Base-by-base conservation (phyloP, 2,797 vertebrate species). In the Myiothlypis chrysogaster region DNA sequence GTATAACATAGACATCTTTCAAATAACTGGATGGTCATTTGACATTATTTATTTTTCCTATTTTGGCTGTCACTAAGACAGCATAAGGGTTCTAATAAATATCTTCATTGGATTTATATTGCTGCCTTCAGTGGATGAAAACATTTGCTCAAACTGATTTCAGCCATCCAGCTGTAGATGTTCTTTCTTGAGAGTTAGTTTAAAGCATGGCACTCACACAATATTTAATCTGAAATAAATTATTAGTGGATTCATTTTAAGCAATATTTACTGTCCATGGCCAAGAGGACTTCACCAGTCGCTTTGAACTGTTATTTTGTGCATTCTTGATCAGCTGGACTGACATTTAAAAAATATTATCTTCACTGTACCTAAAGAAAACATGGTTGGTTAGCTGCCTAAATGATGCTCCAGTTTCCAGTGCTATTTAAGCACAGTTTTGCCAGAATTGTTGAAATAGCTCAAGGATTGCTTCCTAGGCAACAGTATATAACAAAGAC, bases 131-230 rank as follows among this genome's bases (percentile, higher is more conserved):
- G 35, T 76, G 68, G 37, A 41, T 43, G 59, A 66, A 78, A 84
- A 75, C 17, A n/a, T 65, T 61, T 78, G 39, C 13, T 49, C 43
- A 65, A 65, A 66, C 35, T 81, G 20, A 21, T 69, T 72, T 80
- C 47, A 66, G 60, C 35, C 64, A 61, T 83, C 41, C 47, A 43
- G 2, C 27, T 73, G 39, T 55, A 41, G 24, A 61, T 69, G 8
- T 28, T 56, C 17, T 49, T 89, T 47, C 50, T 28, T 80, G 52
- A 52, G n/a, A 68, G 55, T 68, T 79, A 15, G 14, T 34, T 79
- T 17, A 41, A 80, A 81, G 5, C 8, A 1, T 25, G 66, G 20
- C 20, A 47, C 47, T 63, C 0, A 0, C 19, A 44, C 12, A 27
- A 32, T 50, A 17, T 90, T 79, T 79, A 34, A 64, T 30, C 25